These are phyloP conservation scores for Psylliodes chrysocephalus DNA, from an alignment of 2,888 invertebrate species.

Conservation along the genomic window DNA sequence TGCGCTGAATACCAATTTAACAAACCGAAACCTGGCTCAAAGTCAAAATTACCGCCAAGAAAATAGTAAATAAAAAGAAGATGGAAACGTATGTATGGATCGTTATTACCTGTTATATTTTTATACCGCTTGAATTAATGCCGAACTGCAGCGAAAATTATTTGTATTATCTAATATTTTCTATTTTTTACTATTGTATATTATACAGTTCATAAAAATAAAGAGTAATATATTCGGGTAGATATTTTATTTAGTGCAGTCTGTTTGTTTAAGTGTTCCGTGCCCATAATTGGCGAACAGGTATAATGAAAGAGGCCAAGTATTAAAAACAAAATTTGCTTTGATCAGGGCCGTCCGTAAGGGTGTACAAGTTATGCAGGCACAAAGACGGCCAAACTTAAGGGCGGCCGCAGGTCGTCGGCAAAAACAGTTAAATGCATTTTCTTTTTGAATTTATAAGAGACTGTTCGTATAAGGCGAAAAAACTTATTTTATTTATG, in stretches of 20 bases:
- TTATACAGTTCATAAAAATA: constrained; percentile 13
- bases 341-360: too few species aligned
- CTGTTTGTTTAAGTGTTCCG: too few species aligned
- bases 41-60: not conserved
- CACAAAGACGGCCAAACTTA: too few species aligned
- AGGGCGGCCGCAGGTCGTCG: too few species aligned
- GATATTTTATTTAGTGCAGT: not conserved
- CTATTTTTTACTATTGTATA: constrained; percentile 24
- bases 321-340: too few species aligned
- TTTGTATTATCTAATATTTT: constrained; percentile 23
- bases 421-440: too few species aligned
- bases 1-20: constrained; percentile 87
- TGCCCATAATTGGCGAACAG: too few species aligned
- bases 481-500: too few species aligned
- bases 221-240: not conserved
- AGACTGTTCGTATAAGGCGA: too few species aligned
- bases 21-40: constrained; percentile 52
- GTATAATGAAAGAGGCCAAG: too few species aligned
- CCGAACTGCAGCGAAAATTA: constrained; percentile 7
- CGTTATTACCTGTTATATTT: not conserved
- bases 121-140: constrained; percentile 14
- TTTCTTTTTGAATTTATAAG: too few species aligned
- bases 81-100: not conserved
- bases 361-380: too few species aligned
- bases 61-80: not conserved